Conservation (phyloP, 2,888 invertebrate genomes). For the Buathra laborator region DNA sequence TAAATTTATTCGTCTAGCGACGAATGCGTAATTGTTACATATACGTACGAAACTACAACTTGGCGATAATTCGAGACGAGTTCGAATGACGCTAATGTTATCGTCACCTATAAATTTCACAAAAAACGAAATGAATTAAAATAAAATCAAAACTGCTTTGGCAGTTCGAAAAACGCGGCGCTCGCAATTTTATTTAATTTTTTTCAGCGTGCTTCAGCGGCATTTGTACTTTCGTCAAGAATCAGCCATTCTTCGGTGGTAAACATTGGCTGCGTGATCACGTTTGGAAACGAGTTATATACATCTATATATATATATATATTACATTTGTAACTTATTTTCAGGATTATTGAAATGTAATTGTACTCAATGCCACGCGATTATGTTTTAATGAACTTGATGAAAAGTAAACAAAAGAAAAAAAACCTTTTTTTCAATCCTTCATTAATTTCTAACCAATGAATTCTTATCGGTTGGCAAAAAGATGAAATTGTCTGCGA, state of each 20-base stretch:
- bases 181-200: background rate
- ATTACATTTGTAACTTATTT: slow-evolving; percentile 43
- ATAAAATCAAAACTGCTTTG: background rate
- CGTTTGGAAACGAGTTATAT: slow-evolving; percentile 22
- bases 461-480: background rate
- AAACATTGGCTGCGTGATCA: slow-evolving; percentile 40
- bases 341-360: slow-evolving; percentile 58
- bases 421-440: background rate
- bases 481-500: background rate
- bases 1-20: slow-evolving; percentile 27
- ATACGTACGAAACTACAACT: slow-evolving; percentile 8
- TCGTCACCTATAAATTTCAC: slow-evolving; percentile 10
- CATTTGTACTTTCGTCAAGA: slow-evolving; percentile 47
- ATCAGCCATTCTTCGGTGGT: slow-evolving; percentile 49
- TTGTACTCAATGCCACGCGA: slow-evolving; percentile 40
- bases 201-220: slow-evolving; percentile 27
- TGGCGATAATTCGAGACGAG: slow-evolving; percentile 12
- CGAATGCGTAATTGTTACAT: slow-evolving; percentile 29
- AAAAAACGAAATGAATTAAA: slow-evolving; percentile 8
- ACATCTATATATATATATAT: slow-evolving; percentile 15
- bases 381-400: slow-evolving; percentile 65
- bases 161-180: background rate
- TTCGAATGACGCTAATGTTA: slow-evolving; percentile 7
- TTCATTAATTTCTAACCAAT: background rate
- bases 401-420: slow-evolving; percentile 29